Percentiles rank a stretch among this genome's conserved stretches.
Evolutionary conservation across 2,797 vertebrate genomes (phyloP).

Genomic region (Melanotaenia parkinsoni): DNA sequence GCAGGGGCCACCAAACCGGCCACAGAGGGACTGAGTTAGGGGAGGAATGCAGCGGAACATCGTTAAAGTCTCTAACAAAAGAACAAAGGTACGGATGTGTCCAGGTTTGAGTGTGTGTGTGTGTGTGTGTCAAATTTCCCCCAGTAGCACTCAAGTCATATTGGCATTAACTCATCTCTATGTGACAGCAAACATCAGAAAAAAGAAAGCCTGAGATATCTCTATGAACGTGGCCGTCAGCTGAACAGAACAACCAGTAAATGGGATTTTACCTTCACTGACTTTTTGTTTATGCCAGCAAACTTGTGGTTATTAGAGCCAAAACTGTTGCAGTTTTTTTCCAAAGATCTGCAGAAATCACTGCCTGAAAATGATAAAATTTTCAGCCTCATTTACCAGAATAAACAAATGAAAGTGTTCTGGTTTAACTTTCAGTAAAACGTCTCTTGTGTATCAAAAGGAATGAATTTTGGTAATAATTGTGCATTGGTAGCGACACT

Average conservation of each 20-base stretch:
- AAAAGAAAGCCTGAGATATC: constrained; percentile 33
- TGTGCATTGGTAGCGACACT: constrained; percentile 59
- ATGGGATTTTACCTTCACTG: not conserved
- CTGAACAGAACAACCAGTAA: not conserved
- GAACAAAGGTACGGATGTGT: constrained; percentile 84
- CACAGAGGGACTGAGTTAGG: constrained; percentile 85
- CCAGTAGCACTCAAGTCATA: constrained; percentile 42
- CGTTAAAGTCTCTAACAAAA: constrained; percentile 85
- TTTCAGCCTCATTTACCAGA: constrained; percentile 28
- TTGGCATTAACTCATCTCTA: constrained; percentile 73
- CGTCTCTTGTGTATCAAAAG: constrained; percentile 23
- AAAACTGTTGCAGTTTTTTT: not conserved
- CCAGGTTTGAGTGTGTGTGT: constrained; percentile 59
- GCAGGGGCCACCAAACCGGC: constrained; percentile 70
- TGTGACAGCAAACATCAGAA: constrained; percentile 62
- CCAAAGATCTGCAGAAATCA: constrained; percentile 1
- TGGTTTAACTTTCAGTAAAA: constrained; percentile 29
- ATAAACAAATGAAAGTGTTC: constrained; percentile 25
- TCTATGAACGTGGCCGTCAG: constrained; percentile 36
- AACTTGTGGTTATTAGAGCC: not conserved
- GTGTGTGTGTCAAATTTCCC: constrained; percentile 50
- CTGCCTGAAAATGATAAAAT: constrained; percentile 2
- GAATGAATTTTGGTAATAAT: constrained; percentile 49
- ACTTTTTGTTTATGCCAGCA: not conserved
- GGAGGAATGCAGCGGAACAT: constrained; percentile 87